A percentile compares a stretch with the other conserved stretches of the same genome.
Conservation (phyloP, 1,140 invertebrate genomes). For the Acyrthosiphon pisum region DNA sequence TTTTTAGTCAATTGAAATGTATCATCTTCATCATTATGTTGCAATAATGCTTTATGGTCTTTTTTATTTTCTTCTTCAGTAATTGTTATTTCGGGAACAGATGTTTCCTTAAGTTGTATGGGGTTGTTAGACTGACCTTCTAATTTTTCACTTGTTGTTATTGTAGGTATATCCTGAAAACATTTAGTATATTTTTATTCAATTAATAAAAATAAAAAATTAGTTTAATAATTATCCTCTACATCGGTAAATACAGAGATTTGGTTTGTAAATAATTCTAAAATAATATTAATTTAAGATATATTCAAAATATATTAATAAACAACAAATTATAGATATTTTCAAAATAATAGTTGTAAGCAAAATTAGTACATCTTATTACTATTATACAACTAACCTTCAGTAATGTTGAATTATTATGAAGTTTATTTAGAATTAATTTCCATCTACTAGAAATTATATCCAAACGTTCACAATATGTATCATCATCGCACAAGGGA, state of each 20-base stretch:
- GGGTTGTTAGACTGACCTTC: not conserved
- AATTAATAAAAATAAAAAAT: not conserved
- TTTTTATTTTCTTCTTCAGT: constrained; percentile 29
- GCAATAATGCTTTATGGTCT: not conserved
- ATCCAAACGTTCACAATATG: constrained; percentile 9
- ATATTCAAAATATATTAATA: not conserved
- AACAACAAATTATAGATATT: not conserved
- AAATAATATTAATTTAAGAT: not conserved
- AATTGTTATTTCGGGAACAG: constrained; percentile 36
- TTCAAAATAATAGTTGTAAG: not conserved
- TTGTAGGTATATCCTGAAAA: not conserved
- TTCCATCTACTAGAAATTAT: constrained; percentile 24
- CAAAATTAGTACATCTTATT: not conserved
- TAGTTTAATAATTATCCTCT: not conserved
- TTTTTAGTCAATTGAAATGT: constrained; percentile 71
- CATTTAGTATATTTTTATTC: not conserved
- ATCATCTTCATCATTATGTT: constrained; percentile 62
- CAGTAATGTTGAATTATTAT: constrained; percentile 10
- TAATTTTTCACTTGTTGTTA: not conserved
- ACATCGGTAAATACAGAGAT: not conserved
- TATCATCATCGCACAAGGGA: constrained; percentile 44
- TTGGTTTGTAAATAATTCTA: not conserved
- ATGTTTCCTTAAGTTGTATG: not conserved
- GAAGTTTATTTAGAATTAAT: constrained; percentile 31
- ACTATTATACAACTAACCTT: not conserved